Evolutionary conservation across 1,140 invertebrate genomes (phyloP), one percentile per base, ranked within the genome.

Genomic region (Nasonia giraulti): DNA sequence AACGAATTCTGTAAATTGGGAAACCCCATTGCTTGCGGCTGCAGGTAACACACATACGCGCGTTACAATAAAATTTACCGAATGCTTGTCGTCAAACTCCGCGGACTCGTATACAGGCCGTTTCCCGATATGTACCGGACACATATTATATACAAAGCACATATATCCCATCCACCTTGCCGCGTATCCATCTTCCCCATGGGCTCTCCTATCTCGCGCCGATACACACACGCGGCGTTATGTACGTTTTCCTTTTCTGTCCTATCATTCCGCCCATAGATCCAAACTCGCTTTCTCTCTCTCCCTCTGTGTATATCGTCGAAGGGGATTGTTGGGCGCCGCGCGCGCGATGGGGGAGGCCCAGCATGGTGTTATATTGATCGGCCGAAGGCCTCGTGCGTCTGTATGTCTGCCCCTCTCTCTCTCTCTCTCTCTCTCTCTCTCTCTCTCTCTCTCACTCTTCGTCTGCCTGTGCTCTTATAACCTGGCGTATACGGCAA

Each of bases 341-440:
- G 50, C 37, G 69, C 12, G 66, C 66, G 66, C 68, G 6, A 80
- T 80, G 80, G 47, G 75, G 77, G 20, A 66, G 68, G 44, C 76
- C 37, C 83, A 74, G 14, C 31, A 78, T 84, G 83, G 75, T 84
- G 82, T 84, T 84, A 66, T 84, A 84, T 84, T 84, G 83, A 84
- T 84, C 83, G 83, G 50, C 40, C 76, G 31, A 73, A 23, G 75
- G 83, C 47, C 20, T 27, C 55, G 55, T 62, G 55, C 55, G 55
- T 62, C 55, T 62, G 17, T 62, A 62, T 31, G 68, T 31, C 8
- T 31, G 17, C 23, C 20, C 17, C 31, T 80, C 12, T 62, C 55
- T 62, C 17, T 37, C 33, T 37, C 33, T 37, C 55, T 62, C 17
- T 37, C 33, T 37, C 33, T 37, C 31, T 80, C 12, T 62, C 55